Percentiles rank a stretch among this genome's conserved stretches.
Conservation (phyloP, 1,140 invertebrate species). For the Drosophila parabipectinata region DNA sequence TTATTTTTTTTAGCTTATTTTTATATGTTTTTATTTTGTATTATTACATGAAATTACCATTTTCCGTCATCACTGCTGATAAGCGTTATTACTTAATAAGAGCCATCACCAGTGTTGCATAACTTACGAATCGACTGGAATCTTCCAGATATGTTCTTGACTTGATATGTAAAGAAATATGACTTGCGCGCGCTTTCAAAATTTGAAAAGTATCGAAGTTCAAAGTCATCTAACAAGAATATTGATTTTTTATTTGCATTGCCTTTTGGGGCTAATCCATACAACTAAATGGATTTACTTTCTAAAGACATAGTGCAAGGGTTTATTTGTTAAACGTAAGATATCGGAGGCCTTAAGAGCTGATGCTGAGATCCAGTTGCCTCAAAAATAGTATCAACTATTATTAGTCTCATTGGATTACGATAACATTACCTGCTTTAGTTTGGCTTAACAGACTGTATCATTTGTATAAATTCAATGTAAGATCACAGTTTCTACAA, state of each 20-base stretch:
- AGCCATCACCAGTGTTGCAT: slow-evolving; percentile 2
- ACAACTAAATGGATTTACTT: slow-evolving; percentile 23
- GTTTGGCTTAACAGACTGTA: slow-evolving; percentile 42
- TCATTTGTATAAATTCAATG: slow-evolving; percentile 38
- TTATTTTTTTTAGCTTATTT: neutral
- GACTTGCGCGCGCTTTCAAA: slow-evolving; percentile 29
- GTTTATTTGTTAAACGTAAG: slow-evolving; percentile 20
- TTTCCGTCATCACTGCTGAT: neutral
- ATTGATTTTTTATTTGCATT: slow-evolving; percentile 29
- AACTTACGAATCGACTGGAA: slow-evolving; percentile 1
- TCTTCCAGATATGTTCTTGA: slow-evolving; percentile 14
- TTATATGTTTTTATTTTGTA: neutral
- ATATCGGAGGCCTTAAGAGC: slow-evolving; percentile 6
- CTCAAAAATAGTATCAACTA: slow-evolving; percentile 7
- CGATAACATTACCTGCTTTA: slow-evolving; percentile 41
- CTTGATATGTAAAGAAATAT: slow-evolving; percentile 1
- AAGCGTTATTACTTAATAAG: slow-evolving; percentile 5
- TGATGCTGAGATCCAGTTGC: no score
- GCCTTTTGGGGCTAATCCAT: slow-evolving; percentile 24
- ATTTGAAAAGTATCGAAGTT: slow-evolving; percentile 6
- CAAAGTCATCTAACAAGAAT: slow-evolving; percentile 1
- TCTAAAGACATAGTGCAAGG: slow-evolving; percentile 23
- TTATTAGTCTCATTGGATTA: neutral
- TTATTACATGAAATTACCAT: neutral
- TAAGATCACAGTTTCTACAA: slow-evolving; percentile 42